Percentiles rank a stretch among this genome's conserved stretches.
Evolutionary conservation across 1,140 invertebrate genomes (phyloP).

Genomic region (Lordiphosa stackelbergi): DNA sequence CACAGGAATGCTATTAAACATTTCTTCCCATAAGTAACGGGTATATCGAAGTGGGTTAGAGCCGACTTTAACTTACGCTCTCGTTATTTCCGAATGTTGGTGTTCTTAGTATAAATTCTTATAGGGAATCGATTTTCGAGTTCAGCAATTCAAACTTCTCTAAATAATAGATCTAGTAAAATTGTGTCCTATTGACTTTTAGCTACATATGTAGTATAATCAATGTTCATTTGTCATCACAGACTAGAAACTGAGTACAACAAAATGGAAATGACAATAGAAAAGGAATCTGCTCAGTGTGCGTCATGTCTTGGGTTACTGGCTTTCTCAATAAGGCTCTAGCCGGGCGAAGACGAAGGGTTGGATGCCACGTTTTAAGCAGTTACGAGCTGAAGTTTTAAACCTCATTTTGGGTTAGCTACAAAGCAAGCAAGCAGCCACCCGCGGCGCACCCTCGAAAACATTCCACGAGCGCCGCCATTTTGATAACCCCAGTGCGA

Average conservation of each 20-base stretch:
- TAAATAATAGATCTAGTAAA: too few species aligned
- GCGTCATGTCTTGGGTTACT: constrained; percentile 2
- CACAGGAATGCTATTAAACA: too few species aligned
- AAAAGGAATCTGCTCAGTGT: not conserved
- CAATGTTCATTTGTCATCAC: not conserved
- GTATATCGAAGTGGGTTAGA: too few species aligned
- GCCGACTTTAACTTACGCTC: too few species aligned
- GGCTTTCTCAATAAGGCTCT: constrained; percentile 11
- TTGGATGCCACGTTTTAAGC: constrained; percentile 10
- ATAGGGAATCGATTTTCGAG: too few species aligned
- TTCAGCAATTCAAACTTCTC: too few species aligned
- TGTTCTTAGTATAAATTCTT: too few species aligned
- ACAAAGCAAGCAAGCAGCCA: constrained; percentile 3
- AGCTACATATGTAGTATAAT: too few species aligned
- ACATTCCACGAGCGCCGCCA: constrained; percentile 8
- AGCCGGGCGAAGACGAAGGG: constrained; percentile 6
- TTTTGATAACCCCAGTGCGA: constrained; percentile 6
- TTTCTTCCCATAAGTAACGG: too few species aligned
- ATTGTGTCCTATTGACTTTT: too few species aligned
- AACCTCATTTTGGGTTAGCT: constrained; percentile 11
- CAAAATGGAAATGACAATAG: too few species aligned
- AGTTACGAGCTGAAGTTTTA: constrained; percentile 11
- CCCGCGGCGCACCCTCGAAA: constrained; percentile 11
- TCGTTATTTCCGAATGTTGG: too few species aligned
- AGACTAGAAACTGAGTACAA: not conserved